Base-by-base conservation (phyloP, 2,113 vertebrate species). In the Heptranchias perlo region DNA sequence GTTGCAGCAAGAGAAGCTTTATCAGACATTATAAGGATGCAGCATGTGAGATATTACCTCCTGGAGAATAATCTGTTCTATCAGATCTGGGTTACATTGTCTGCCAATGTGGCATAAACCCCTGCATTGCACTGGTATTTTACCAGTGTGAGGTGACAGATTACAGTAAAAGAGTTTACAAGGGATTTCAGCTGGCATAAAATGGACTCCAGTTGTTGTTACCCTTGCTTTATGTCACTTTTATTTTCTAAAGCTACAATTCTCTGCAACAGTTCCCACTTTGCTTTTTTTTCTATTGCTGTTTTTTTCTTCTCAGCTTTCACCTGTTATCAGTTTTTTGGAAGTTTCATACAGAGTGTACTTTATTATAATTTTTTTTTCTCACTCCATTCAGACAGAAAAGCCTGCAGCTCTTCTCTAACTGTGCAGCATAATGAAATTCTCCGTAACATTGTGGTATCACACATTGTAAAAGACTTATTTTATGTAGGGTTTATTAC, bases 1-100 rank as follows among this genome's bases (percentile, higher is more conserved):
- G 64, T 95, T 95, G 94, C 65, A 95, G 39, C 18, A 95, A 95
- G 94, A 35, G 65, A 69, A 52, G 94, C 25, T 69, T 67, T 73
- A 31, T 44, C 0, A 95, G 28, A 31, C 47, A 67, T 67, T 44
- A 64, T 62, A 49, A 67, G 25, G 28, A 95, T n/a, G 21, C 89
- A 93, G 89, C 61, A 16, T 62, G n/a, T 10, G 35, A 82, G n/a
- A 82, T 44, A 82, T 82, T 82, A 82, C 44, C 13, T 82, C 76
- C 35, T 93, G 35, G 58, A 93, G 35, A 64, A 3, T n/a, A 35
- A 18, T 82, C 11, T 13, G 3, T 82, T 82, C 87, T 16, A 91
- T 91, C 52, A 91, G 16, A 91, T 62, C 61, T 93, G 35, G 31
- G n/a, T 93, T 93, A 62, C 89, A 93, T 44, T 64, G 58, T 62